Percentiles rank a stretch among this genome's conserved stretches.
These are phyloP conservation scores for Brachyhypopomus gauderio DNA, from an alignment of 2,113 vertebrate species.

Conservation along the genomic window DNA sequence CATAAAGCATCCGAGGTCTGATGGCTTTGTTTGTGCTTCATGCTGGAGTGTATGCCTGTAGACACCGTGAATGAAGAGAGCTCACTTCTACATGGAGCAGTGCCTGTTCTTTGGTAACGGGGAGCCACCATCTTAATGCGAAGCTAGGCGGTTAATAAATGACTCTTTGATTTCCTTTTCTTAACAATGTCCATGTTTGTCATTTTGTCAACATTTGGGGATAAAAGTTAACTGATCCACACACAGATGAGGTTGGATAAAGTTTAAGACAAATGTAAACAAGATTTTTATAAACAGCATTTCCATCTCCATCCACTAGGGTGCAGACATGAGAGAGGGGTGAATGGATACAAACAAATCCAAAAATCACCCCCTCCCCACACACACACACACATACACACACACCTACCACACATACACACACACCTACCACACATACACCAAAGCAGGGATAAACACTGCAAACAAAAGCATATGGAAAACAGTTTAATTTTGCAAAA, in stretches of 20 bases:
- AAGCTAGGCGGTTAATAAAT: background rate
- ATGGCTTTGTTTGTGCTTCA: constrained; percentile 9
- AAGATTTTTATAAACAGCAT: background rate
- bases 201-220: background rate
- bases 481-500: constrained; percentile 39
- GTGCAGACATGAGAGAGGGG: background rate
- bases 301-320: background rate
- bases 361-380: background rate
- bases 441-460: constrained; percentile 18
- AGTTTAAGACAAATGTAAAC: background rate
- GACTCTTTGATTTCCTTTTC: no score
- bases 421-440: background rate
- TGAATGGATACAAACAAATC: constrained; percentile 24
- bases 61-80: background rate
- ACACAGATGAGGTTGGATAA: background rate
- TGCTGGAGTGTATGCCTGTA: background rate
- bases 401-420: constrained; percentile 9
- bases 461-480: constrained; percentile 43
- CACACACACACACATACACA: constrained; percentile 2
- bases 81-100: background rate
- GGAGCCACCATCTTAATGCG: background rate
- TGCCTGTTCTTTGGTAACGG: background rate
- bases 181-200: background rate
- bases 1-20: constrained; percentile 7
- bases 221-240: background rate